Conservation (phyloP, 2,888 invertebrate genomes). For the Ectemnius continuus region DNA sequence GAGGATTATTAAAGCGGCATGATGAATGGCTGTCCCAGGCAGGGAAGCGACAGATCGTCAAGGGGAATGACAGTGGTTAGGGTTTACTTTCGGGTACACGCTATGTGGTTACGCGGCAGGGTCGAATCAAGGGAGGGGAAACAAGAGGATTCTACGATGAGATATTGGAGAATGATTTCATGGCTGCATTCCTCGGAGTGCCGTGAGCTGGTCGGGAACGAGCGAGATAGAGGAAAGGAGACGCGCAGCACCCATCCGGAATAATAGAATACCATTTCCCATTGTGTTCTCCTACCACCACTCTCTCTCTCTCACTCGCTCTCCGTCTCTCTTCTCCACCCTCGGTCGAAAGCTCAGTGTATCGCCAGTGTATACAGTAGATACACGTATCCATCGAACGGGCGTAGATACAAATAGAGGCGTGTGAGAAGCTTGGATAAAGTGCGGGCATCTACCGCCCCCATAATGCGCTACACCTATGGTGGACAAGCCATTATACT, state of each 20-base stretch:
- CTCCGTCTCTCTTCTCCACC: conserved; percentile 18
- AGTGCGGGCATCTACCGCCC: conserved; percentile 42
- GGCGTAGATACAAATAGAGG: conserved; percentile 41
- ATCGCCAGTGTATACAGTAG: conserved; percentile 20
- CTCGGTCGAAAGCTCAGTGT: conserved; percentile 1
- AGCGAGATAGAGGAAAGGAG: conserved; percentile 41
- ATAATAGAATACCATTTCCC: conserved; percentile 77
- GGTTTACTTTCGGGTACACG: conserved; percentile 51
- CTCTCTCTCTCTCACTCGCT: conserved; percentile 8
- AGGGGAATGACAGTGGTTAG: conserved; percentile 54
- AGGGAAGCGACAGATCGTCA: conserved; percentile 39
- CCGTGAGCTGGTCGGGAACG: conserved; percentile 43
- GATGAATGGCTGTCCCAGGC: conserved; percentile 66
- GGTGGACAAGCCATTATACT: conserved; percentile 56
- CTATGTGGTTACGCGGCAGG: conserved; percentile 39
- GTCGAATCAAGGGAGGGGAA: conserved; percentile 25
- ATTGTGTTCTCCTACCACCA: conserved; percentile 65
- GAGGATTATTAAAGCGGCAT: conserved; percentile 71
- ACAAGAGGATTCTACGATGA: conserved; percentile 61
- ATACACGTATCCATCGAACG: conserved; percentile 21
- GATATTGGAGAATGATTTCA: conserved; percentile 74
- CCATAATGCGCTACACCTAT: conserved; percentile 49
- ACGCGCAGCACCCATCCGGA: conserved; percentile 70
- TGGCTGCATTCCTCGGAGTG: conserved; percentile 69
- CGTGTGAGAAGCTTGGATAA: conserved; percentile 35